phyloP scores from a whole-genome alignment of 1,140 invertebrate genomes.

The Temnothorax curvispinosus region DNA sequence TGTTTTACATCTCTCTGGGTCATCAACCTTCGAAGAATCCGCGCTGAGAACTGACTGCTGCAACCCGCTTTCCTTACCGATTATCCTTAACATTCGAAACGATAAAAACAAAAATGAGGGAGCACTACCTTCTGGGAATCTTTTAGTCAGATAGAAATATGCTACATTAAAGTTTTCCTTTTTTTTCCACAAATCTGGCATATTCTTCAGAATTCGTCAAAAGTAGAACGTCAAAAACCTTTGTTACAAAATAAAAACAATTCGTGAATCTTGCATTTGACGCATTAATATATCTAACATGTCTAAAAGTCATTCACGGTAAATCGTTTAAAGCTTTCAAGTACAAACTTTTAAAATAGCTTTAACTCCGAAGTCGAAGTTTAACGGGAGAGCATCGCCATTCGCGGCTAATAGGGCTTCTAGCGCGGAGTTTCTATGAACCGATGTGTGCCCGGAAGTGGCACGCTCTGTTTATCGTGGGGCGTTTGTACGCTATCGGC shows the following conservation, averaged over 20 bases:
- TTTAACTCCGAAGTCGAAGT: background rate
- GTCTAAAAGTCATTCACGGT: background rate
- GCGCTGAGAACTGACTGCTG: constrained; percentile 27
- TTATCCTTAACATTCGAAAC: background rate
- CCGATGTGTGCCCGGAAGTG: constrained; percentile 50
- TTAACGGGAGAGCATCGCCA: constrained; percentile 6
- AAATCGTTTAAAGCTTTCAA: background rate
- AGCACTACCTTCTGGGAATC: background rate
- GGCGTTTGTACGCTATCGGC: constrained; percentile 53
- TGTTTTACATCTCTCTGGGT: constrained; percentile 15
- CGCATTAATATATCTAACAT: background rate
- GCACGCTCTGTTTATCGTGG: constrained; percentile 55
- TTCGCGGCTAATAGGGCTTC: constrained; percentile 47
- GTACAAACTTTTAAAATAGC: background rate
- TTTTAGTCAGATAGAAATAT: background rate
- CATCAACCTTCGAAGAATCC: constrained; percentile 31
- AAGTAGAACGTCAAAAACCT: background rate
- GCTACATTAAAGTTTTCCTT: background rate
- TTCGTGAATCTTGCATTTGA: background rate
- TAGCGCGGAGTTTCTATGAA: constrained; percentile 24
- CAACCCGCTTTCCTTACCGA: background rate
- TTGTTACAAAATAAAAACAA: background rate
- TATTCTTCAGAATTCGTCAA: background rate
- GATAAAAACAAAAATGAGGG: constrained; percentile 2
- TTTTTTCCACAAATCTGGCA: background rate